Evolutionary conservation across 92 coral and sea anemone genomes (phyloP), one percentile per base, ranked within the genome.

Genomic region (Porites rus): DNA sequence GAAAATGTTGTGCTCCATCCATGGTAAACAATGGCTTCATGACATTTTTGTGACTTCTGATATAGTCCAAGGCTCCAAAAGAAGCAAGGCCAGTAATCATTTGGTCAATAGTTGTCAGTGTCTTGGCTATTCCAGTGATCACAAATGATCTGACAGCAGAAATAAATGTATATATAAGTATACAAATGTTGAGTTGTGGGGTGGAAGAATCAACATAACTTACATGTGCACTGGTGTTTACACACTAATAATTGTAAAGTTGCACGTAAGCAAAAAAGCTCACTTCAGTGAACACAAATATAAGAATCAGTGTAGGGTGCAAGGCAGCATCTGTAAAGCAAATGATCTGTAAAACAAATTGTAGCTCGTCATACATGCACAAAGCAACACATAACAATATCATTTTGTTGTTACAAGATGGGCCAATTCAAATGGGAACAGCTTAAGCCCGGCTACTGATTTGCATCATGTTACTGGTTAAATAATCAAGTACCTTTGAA

Each of bases 1-100:
- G 75, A 73, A 89, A 89, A 71, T 86, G 65, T 58, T 53, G 74
- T 76, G 91, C 95, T 85, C 95, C 95, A 58, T 89, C 90, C 20
- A 77, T 10, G 59, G 95, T 89, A 67, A 92, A 84, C 71, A 92
- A 54, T 76, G 85, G 69, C 77, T 78, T 65, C 95, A 92, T 89
- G 86, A 81, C 86, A 69, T 78, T 75, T 66, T 38, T 85, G 72
- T 75, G 87, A 75, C 83, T 75, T 51, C 82, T 80, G 77, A 92
- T 77, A 80, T 81, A 56, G 78, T 51, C 82, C 54, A 78, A 61
- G 82, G 82, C 82, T 62, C 82, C 82, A 78, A 78, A 61, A 61
- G 82, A 62, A 22, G 82, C 82, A 78, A 78, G 82, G 82, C 72
- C 82, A 62, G 82, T 78, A 28, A 21, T 78, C 53, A 78, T 78